Evolutionary conservation across 2,888 invertebrate genomes (phyloP), one percentile per base, ranked within the genome.

Genomic region (Mechanitis messenoides): DNA sequence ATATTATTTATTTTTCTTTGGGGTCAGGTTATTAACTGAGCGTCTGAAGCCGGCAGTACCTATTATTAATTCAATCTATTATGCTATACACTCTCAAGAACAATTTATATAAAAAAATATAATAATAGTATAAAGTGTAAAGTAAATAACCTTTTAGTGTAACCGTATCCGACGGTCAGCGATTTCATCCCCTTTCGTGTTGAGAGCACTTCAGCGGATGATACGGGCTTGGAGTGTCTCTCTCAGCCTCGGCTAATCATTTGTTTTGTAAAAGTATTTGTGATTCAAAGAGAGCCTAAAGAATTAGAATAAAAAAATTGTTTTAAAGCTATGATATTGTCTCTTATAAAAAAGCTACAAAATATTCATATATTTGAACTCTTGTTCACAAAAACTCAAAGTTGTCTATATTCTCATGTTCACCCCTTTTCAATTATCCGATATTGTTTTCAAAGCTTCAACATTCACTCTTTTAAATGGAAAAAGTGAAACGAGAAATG

Each of bases 111-210:
- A 31, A 28, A 11, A 50, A 31, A n/a, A 3, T 50, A 31, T 50
- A 31, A 31, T 31, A 2, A 31, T 31, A 42, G 3, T 7, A 7
- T 12, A 50, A 11, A 50, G 31, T 31, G 28, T 31, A 50, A 50
- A 31, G 50, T 50, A 50, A 50, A 50, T 31, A 42, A 42, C 42
- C 42, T 42, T 50, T 28, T 31, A 2, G 7, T 31, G 50, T 31
- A 46, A 50, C 42, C 45, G 12, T 53, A 59, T 53, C 55, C 42
- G 55, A 59, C 54, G 59, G 59, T 63, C 62, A 60, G 47, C 59
- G 31, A 57, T 63, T 55, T 56, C 62, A 46, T 63, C 62, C 59
- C 59, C 47, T 62, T 59, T 54, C 56, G 54, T 54, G 59, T 59
- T 56, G 59, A 62, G 62, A 57, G 62, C 33, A 56, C 56, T 59